phyloP scores from a whole-genome alignment of 2,113 vertebrate species.

The Poeciliopsis turrubarensis region DNA sequence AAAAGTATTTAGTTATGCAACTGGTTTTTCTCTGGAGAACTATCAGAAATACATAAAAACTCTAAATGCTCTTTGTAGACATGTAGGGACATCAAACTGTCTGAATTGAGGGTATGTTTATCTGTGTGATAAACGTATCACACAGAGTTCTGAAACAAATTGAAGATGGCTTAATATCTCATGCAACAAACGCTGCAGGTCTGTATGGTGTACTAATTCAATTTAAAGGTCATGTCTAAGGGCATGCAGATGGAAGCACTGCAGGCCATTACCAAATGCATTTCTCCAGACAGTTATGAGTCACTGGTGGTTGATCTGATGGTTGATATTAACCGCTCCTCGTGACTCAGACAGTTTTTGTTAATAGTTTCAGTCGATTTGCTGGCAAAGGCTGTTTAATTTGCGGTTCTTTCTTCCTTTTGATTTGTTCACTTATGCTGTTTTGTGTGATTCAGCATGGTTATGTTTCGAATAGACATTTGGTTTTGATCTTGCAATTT shows the following conservation, averaged over 20 bases:
- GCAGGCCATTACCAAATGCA: conserved; percentile 32
- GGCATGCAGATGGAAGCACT: conserved; percentile 34
- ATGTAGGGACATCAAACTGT: conserved; percentile 35
- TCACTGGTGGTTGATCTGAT: conserved; percentile 67
- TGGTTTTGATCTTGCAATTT: conserved; percentile 17
- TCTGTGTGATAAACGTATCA: conserved; percentile 32
- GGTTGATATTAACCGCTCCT: conserved; percentile 55
- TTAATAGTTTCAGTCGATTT: conserved; percentile 10
- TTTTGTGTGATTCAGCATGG: conserved; percentile 35
- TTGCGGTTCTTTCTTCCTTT: conserved; percentile 7
- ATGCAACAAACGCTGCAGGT: conserved; percentile 24
- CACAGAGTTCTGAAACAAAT: conserved; percentile 21
- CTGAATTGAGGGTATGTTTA: conserved; percentile 41
- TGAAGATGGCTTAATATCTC: conserved; percentile 11
- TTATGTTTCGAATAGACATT: conserved; percentile 7
- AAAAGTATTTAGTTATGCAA: conserved; percentile 46
- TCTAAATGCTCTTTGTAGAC: conserved; percentile 19
- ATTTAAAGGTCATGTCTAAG: conserved; percentile 34
- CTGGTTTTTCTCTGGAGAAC: conserved; percentile 46
- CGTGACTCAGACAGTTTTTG: conserved; percentile 59
- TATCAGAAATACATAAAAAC: conserved; percentile 53
- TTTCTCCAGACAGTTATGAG: conserved; percentile 69
- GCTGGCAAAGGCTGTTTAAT: conserved; percentile 20
- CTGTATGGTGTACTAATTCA: conserved; percentile 25
- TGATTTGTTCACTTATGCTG: conserved; percentile 9